Base-by-base conservation (phyloP, 2,888 invertebrate species). In the Rhamphomyia laevipes region DNA sequence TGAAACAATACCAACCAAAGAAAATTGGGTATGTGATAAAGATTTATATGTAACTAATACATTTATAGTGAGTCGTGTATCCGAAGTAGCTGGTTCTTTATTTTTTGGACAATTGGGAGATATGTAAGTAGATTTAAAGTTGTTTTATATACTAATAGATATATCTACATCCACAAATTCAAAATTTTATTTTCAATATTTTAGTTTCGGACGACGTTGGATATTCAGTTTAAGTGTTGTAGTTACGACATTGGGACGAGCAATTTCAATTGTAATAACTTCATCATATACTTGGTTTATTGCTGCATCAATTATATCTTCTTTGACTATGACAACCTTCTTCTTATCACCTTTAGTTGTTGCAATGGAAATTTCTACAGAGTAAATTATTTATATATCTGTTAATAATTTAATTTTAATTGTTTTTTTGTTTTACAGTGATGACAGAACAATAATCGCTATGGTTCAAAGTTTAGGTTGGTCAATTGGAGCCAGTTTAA, bases 91-190 rank as follows among this genome's bases (percentile, higher is more conserved):
- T 46, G 78, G 77, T 44, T 74, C 76, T 33, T 70, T 77, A 57
- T 60, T 75, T 54, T 74, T 78, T 59, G 77, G 77, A 53, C 74
- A 76, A 61, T 62, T 77, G 55, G 77, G 76, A 48, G 78, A 78
- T 62, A 70, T 66, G 77, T 78, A 68, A 71, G 72, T 63, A 57
- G 13, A 30, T 33, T 9, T 9, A 13, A 5, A 33, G n/a, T n/a
- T n/a, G n/a, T n/a, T 33, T 13, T 33, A 13, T 13, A 6, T 33
- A 33, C n/a, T n/a, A n/a, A n/a, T n/a, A n/a, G n/a, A n/a, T n/a
- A n/a, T n/a, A n/a, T n/a, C n/a, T n/a, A n/a, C n/a, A n/a, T n/a
- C n/a, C n/a, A n/a, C n/a, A n/a, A n/a, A n/a, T 33, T 33, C 4
- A 33, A 13, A 33, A 13, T 33, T 6, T 13, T 33, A 5, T 33